Conservation (phyloP, 2,888 invertebrate genomes). For the Salpingus planirostris region DNA sequence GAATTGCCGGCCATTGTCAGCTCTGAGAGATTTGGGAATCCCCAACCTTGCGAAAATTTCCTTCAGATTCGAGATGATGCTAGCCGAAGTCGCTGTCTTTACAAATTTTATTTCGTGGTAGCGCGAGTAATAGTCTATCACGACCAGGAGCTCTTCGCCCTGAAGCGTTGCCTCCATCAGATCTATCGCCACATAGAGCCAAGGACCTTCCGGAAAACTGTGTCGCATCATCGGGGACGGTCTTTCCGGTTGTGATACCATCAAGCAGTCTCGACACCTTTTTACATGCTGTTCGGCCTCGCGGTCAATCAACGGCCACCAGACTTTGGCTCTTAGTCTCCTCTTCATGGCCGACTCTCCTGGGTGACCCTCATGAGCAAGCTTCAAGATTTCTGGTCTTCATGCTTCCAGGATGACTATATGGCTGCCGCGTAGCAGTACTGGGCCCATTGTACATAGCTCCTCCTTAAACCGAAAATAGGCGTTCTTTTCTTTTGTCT, state of each 20-base stretch:
- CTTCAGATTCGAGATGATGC: slow-evolving; percentile 8
- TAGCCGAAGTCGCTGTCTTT: slow-evolving; percentile 6
- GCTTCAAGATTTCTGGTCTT: neutral
- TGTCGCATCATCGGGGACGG: too few species aligned
- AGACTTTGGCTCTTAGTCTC: slow-evolving; percentile 18
- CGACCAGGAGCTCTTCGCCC: slow-evolving; percentile 11
- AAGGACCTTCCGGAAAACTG: slow-evolving; percentile 14
- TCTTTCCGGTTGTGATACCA: slow-evolving; percentile 16
- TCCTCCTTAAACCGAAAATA: slow-evolving; percentile 10
- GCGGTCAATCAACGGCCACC: slow-evolving; percentile 18
- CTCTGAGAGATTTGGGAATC: slow-evolving; percentile 5
- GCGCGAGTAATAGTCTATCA: slow-evolving; percentile 14
- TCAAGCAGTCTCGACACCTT: slow-evolving; percentile 13
- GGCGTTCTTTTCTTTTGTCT: neutral
- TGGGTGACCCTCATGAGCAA: slow-evolving; percentile 21
- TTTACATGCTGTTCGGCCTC: slow-evolving; percentile 14
- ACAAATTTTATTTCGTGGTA: slow-evolving; percentile 13
- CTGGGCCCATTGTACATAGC: slow-evolving; percentile 17
- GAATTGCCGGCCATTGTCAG: slow-evolving; percentile 16
- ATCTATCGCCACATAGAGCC: slow-evolving; percentile 19
- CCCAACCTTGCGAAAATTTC: slow-evolving; percentile 9
- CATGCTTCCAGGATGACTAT: slow-evolving; percentile 17
- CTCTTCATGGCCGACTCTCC: slow-evolving; percentile 21
- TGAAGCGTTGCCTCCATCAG: slow-evolving; percentile 18
- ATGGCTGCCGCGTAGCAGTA: slow-evolving; percentile 15